Percentiles rank a stretch among this genome's conserved stretches.
Evolutionary conservation across 2,888 invertebrate species (phyloP).

Genomic region (Spatulosminthurus flaviceps): DNA sequence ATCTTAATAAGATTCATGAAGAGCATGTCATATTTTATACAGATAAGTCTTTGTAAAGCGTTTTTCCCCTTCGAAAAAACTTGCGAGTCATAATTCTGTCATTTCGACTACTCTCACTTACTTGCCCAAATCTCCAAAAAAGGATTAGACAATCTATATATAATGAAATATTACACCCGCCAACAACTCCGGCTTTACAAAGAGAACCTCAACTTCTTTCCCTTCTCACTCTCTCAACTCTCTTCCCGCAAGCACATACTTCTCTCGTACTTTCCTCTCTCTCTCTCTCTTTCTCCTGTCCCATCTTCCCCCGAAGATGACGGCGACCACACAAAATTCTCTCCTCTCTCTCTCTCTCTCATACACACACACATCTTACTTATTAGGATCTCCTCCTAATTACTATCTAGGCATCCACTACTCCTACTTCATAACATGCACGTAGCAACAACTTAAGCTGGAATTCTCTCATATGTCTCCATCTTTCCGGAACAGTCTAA

Average conservation of each 20-base stretch:
- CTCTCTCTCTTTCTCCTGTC: conserved; percentile 35
- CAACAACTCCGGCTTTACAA: conserved; percentile 31
- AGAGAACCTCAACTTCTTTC: conserved; percentile 24
- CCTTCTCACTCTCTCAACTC: not conserved
- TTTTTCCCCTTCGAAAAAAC: conserved; percentile 62
- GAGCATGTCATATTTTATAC: conserved; percentile 81
- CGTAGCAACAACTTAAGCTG: conserved; percentile 29
- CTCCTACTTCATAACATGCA: conserved; percentile 1
- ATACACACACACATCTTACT: not conserved
- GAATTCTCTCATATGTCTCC: conserved; percentile 33
- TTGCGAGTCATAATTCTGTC: conserved; percentile 64
- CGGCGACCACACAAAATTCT: conserved; percentile 11
- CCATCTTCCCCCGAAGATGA: conserved; percentile 40
- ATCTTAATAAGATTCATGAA: conserved; percentile 80
- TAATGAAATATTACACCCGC: conserved; percentile 60
- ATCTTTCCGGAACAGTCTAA: conserved; percentile 18
- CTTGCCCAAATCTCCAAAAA: conserved; percentile 57
- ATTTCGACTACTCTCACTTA: conserved; percentile 58
- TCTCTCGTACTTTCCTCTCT: conserved; percentile 5
- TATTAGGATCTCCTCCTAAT: conserved; percentile 22
- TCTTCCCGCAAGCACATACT: not conserved
- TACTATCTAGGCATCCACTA: conserved; percentile 12
- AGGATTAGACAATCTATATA: conserved; percentile 63
- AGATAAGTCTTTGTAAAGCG: conserved; percentile 64
- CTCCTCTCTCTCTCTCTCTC: conserved; percentile 37